Percentiles rank a stretch among this genome's conserved stretches.
phyloP scores from a whole-genome alignment of 2,888 invertebrate genomes.

The Cosmia trapezina region DNA sequence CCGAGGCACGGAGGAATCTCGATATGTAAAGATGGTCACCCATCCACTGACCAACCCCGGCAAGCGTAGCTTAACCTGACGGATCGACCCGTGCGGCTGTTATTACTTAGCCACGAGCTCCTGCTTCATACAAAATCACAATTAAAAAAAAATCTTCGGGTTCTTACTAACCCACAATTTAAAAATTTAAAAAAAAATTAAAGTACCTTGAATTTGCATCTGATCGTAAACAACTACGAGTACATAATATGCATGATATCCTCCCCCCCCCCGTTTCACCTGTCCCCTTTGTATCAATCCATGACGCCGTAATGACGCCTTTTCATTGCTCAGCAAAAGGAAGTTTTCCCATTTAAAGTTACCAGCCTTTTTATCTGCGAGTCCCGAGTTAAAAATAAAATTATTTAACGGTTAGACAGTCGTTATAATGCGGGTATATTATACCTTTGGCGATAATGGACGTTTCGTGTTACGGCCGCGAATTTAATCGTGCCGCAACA shows the following conservation, averaged over 20 bases:
- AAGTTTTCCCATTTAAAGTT: slow-evolving; percentile 68
- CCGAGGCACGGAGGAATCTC: too few relatives aligned
- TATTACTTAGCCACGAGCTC: too few relatives aligned
- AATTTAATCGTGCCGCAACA: slow-evolving; percentile 68
- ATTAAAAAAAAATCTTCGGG: slow-evolving; percentile 1
- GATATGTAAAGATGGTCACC: too few relatives aligned
- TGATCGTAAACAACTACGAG: slow-evolving; percentile 27
- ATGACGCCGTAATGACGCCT: slow-evolving; percentile 50
- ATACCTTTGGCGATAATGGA: slow-evolving; percentile 69
- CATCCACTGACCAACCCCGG: too few relatives aligned
- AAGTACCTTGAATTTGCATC: too few relatives aligned
- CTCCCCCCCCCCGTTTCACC: background rate
- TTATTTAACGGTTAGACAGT: slow-evolving; percentile 65
- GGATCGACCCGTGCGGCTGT: too few relatives aligned
- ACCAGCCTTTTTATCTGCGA: slow-evolving; percentile 61
- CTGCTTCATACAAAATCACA: slow-evolving; percentile 1
- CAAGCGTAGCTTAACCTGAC: too few relatives aligned
- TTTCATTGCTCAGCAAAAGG: slow-evolving; percentile 59
- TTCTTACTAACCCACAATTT: too few relatives aligned
- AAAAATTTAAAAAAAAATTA: too few relatives aligned
- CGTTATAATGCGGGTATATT: slow-evolving; percentile 61
- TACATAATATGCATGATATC: slow-evolving; percentile 20
- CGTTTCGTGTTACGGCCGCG: slow-evolving; percentile 69
- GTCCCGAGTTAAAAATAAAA: slow-evolving; percentile 66
- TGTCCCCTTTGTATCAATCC: slow-evolving; percentile 60